These are phyloP conservation scores for Caenorhabditis elegans DNA, from an alignment of 1,140 invertebrate species.

Conservation along the genomic window DNA sequence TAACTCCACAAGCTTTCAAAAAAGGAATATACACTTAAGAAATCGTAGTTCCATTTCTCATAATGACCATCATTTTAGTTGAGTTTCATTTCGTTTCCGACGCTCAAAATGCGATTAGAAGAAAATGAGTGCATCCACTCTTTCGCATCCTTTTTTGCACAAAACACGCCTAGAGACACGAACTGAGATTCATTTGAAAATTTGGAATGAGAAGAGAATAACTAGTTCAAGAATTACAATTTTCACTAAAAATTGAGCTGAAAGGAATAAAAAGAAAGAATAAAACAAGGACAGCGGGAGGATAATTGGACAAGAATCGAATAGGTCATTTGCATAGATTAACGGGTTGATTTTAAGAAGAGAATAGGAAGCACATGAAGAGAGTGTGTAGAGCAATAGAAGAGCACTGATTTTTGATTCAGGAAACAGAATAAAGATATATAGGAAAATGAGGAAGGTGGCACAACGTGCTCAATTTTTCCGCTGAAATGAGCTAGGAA, in stretches of 20 bases:
- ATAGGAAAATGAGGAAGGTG: not conserved
- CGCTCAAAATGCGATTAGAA: not conserved
- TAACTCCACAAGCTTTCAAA: no score
- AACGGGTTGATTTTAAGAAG: not conserved
- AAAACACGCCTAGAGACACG: not conserved
- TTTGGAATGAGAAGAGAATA: no score
- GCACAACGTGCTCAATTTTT: no score
- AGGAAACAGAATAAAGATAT: not conserved
- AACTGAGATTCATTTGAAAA: not conserved
- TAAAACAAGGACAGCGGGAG: not conserved
- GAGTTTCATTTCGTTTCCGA: not conserved
- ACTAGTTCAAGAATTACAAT: not conserved
- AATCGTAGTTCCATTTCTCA: not conserved
- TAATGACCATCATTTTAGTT: not conserved
- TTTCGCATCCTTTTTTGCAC: not conserved
- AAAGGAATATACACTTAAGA: no score
- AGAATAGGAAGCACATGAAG: not conserved
- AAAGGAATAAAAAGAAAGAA: not conserved
- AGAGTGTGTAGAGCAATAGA: not conserved
- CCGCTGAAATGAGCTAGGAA: no score
- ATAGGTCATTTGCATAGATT: conserved; percentile 25
- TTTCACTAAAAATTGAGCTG: not conserved
- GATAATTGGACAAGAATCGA: not conserved
- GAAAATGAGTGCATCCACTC: not conserved
- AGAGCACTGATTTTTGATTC: conserved; percentile 15